Evolutionary conservation across 1,140 invertebrate genomes (phyloP), one percentile per base, ranked within the genome.

Genomic region (Panagrolaimus sp.): DNA sequence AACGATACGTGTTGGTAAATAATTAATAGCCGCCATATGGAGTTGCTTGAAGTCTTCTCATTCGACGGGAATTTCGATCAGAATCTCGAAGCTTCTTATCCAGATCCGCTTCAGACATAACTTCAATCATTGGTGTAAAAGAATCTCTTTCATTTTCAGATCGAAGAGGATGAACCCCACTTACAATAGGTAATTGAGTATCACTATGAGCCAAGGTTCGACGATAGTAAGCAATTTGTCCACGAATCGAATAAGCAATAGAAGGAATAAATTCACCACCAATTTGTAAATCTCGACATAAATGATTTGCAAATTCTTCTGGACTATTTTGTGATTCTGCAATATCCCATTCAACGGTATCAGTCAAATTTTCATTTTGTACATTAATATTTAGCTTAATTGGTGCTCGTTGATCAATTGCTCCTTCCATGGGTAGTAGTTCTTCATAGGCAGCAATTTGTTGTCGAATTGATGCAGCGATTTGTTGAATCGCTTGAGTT

Each of bases 261-360:
- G 94, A 93, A 8, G 96, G 97, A 0, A 98, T 92, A 87, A 99
- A 99, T 86, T 99, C 96, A 0, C 96, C 96, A 9, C 96, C 96
- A 8, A 99, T 86, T 55, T 95, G 96, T 21, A 99, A 85, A 84
- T 99, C 96, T 0, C 94, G 90, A 83, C 96, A 98, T 14, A 99
- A 85, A 84, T 93, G 94, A 83, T 92, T 90, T 0, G 96, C 93
- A 87, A 98, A 98, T 78, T 95, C 90, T 85, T 99, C 96, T 0
- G 96, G 95, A 84, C 91, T 94, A 84, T 98, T 98, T 80, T 95
- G 90, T 78, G 92, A 92, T 79, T 98, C 94, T 4, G 92, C 91
- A 92, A 99, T 96, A 81, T 99, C 96, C 96, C 96, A 99, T 86
- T 99, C 96, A 79, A 98, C 94, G 87, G 98, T 96, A 86, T 99